phyloP scores from a whole-genome alignment of 1,140 invertebrate species.

The Drosophila bipectinata region DNA sequence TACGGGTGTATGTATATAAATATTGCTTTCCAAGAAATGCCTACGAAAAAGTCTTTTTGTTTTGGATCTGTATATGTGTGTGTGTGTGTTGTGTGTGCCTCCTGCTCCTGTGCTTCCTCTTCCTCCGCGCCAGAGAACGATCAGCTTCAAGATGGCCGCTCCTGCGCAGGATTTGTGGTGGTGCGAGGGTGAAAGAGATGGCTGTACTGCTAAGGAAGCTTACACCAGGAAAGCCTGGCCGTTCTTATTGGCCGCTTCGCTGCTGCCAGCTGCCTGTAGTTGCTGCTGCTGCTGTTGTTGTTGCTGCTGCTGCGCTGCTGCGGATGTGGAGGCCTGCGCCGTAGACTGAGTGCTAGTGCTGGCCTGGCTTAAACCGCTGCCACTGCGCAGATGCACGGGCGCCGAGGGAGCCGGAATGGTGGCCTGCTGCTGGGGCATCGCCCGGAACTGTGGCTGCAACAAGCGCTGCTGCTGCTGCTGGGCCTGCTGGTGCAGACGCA shows the following conservation, averaged over 20 bases:
- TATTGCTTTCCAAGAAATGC: constrained; percentile 57
- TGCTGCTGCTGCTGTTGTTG: constrained; percentile 60
- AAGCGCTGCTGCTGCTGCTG: constrained; percentile 65
- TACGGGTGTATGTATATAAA: constrained; percentile 23
- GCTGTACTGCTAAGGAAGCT: constrained; percentile 29
- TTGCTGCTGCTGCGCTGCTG: constrained; percentile 68
- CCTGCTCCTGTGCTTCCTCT: constrained; percentile 23
- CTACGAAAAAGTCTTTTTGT: constrained; percentile 75
- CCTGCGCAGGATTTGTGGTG: constrained; percentile 57
- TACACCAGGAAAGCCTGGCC: constrained; percentile 80
- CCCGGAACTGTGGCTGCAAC: constrained; percentile 65
- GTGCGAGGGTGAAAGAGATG: constrained; percentile 36
- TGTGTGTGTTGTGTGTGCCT: constrained; percentile 28
- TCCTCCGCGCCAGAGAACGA: constrained; percentile 52
- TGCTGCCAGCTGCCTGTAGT: constrained; percentile 45
- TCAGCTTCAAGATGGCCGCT: constrained; percentile 75
- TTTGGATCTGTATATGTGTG: constrained; percentile 27
- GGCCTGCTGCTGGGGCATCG: constrained; percentile 33
- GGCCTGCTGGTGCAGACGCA: constrained; percentile 70
- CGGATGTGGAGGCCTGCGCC: constrained; percentile 77
- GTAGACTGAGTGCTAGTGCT: constrained; percentile 81
- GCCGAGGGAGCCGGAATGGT: constrained; percentile 47
- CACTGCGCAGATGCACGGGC: constrained; percentile 76
- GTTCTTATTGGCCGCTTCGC: constrained; percentile 63
- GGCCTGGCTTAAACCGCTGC: constrained; percentile 77